These are phyloP conservation scores for Lutraria lutraria DNA, from an alignment of 2,888 invertebrate species.

Conservation along the genomic window DNA sequence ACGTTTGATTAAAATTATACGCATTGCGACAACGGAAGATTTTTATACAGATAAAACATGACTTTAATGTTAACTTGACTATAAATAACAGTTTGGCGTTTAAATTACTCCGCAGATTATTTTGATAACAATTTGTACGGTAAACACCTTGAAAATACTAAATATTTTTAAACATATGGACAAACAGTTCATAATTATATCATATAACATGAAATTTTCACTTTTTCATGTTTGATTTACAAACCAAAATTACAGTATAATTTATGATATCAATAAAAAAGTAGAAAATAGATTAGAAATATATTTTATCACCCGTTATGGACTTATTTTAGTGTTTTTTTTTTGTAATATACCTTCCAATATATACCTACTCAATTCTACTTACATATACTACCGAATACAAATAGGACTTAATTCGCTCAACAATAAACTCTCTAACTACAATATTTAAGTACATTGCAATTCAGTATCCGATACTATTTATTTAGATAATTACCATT, in stretches of 20 bases:
- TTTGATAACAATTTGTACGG: too few species aligned
- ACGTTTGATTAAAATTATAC: not conserved
- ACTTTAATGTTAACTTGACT: not conserved
- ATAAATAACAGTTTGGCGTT: not conserved
- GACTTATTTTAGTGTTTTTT: too few species aligned
- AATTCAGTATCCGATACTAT: not conserved
- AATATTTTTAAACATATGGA: too few species aligned
- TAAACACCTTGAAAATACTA: too few species aligned
- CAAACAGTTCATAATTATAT: too few species aligned
- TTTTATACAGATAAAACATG: constrained; percentile 5
- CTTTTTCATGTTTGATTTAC: too few species aligned
- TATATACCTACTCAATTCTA: not conserved
- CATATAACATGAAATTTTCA: too few species aligned
- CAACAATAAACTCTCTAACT: not conserved
- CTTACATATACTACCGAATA: not conserved
- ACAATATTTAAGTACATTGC: not conserved
- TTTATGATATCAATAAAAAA: too few species aligned
- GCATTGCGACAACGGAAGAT: not conserved
- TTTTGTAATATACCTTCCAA: too few species aligned
- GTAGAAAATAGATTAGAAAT: too few species aligned
- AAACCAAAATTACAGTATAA: too few species aligned
- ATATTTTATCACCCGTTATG: too few species aligned
- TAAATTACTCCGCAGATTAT: not conserved
- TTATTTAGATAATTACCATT: not conserved
- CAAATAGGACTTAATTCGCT: not conserved